A percentile compares a stretch with the other conserved stretches of the same genome.
These are phyloP conservation scores for Spheniscus humboldti DNA, from an alignment of 2,797 vertebrate species.

Conservation along the genomic window DNA sequence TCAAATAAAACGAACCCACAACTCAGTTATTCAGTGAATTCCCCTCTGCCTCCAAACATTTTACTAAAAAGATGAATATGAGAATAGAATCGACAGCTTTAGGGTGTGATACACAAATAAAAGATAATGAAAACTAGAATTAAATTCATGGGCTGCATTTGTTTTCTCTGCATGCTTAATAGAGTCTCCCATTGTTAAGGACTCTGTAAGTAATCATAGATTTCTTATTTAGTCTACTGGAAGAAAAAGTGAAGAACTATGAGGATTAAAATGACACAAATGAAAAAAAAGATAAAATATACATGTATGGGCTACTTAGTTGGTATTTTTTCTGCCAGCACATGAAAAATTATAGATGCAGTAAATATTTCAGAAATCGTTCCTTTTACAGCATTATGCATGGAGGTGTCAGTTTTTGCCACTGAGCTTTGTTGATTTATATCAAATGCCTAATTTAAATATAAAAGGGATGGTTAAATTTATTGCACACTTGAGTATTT, in stretches of 20 bases:
- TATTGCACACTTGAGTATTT: slow-evolving; percentile 5
- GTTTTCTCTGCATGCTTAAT: slow-evolving; percentile 66
- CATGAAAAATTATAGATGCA: slow-evolving; percentile 25
- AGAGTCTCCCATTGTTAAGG: slow-evolving; percentile 55
- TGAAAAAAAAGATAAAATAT: slow-evolving; percentile 36
- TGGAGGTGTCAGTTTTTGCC: slow-evolving; percentile 11
- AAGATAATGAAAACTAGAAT: slow-evolving; percentile 71
- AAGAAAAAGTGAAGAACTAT: slow-evolving; percentile 44
- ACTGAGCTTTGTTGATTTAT: slow-evolving; percentile 34
- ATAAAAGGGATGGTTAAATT: slow-evolving; percentile 18
- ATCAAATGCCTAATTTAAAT: slow-evolving; percentile 50
- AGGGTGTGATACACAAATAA: slow-evolving; percentile 67
- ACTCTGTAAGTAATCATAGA: slow-evolving; percentile 70
- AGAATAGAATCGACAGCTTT: slow-evolving; percentile 66
- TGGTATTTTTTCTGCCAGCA: slow-evolving; percentile 1
- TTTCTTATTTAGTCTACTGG: slow-evolving; percentile 50
- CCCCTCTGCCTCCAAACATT: slow-evolving; percentile 39
- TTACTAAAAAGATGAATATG: slow-evolving; percentile 54
- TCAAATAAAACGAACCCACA: slow-evolving; percentile 59
- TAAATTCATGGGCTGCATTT: slow-evolving; percentile 65
- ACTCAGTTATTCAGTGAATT: slow-evolving; percentile 31
- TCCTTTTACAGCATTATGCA: slow-evolving; percentile 14
- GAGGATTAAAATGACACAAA: slow-evolving; percentile 43
- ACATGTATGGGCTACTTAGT: not conserved
- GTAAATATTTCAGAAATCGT: slow-evolving; percentile 31